phyloP scores from a whole-genome alignment of 92 coral and sea anemone species.

The Desmophyllum pertusum region DNA sequence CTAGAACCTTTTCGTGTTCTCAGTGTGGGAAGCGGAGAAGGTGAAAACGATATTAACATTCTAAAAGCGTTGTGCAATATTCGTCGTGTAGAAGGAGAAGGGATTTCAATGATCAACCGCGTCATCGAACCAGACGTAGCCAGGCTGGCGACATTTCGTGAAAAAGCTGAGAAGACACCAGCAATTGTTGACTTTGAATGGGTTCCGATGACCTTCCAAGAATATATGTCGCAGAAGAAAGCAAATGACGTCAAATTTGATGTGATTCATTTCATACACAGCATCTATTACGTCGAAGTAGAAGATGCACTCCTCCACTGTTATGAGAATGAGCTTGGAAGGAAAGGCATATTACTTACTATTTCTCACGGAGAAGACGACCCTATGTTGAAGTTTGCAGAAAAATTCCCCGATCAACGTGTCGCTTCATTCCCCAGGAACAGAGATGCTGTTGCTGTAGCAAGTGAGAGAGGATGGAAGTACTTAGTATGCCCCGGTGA shows the following conservation, averaged over 20 bases:
- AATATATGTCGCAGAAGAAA: background rate
- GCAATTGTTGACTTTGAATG: background rate
- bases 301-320: background rate
- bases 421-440: background rate
- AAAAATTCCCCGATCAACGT: background rate
- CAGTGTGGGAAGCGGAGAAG: slow-evolving; percentile 25
- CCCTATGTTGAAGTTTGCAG: background rate
- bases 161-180: background rate
- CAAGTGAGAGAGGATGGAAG: background rate
- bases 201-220: background rate
- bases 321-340: background rate
- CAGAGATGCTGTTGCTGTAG: background rate
- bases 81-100: no score
- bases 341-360: background rate
- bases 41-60: background rate
- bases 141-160: background rate
- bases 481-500: background rate
- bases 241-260: background rate
- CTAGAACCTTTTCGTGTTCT: slow-evolving; percentile 11
- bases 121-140: background rate
- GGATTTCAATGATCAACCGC: background rate
- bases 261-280: background rate
- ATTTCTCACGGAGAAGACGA: background rate
- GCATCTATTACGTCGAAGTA: background rate
- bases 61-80: background rate